Conservation (phyloP, 2,888 invertebrate species). For the Neoascia interrupta region DNA sequence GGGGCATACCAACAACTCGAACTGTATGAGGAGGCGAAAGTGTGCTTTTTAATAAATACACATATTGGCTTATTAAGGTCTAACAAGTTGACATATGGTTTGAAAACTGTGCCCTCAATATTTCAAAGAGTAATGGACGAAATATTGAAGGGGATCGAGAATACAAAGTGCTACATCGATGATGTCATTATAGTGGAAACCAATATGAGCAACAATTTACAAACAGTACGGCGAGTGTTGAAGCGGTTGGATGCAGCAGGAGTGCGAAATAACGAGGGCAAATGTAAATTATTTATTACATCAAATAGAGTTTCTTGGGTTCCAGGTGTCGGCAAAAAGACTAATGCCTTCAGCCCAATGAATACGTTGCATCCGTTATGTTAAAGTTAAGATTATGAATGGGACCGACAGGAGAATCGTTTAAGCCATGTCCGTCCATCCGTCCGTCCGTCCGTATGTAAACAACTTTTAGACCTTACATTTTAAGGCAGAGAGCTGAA, state of each 20-base stretch:
- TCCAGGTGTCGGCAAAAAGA: slow-evolving; percentile 1
- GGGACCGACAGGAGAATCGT: too few species aligned
- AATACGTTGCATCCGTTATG: too few species aligned
- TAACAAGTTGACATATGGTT: slow-evolving; percentile 8
- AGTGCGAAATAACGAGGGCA: not conserved
- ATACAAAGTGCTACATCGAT: slow-evolving; percentile 45
- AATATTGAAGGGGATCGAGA: slow-evolving; percentile 55
- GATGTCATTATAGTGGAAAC: slow-evolving; percentile 11
- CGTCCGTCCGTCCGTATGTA: too few species aligned
- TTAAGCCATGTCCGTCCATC: too few species aligned
- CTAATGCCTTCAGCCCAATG: too few species aligned
- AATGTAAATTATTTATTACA: not conserved
- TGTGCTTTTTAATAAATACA: too few species aligned
- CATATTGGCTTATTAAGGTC: slow-evolving; percentile 43
- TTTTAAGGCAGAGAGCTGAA: too few species aligned
- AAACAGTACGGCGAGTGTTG: not conserved
- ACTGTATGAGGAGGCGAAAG: too few species aligned
- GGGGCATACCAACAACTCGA: too few species aligned
- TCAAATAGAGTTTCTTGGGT: slow-evolving; percentile 1
- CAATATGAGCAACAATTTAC: not conserved
- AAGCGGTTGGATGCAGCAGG: not conserved
- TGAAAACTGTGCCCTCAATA: slow-evolving; percentile 54
- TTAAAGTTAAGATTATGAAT: too few species aligned
- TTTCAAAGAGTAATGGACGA: slow-evolving; percentile 64
- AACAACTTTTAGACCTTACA: too few species aligned